Base-by-base conservation (phyloP, 2,113 vertebrate species). In the Xiphorhynchus elegans region DNA sequence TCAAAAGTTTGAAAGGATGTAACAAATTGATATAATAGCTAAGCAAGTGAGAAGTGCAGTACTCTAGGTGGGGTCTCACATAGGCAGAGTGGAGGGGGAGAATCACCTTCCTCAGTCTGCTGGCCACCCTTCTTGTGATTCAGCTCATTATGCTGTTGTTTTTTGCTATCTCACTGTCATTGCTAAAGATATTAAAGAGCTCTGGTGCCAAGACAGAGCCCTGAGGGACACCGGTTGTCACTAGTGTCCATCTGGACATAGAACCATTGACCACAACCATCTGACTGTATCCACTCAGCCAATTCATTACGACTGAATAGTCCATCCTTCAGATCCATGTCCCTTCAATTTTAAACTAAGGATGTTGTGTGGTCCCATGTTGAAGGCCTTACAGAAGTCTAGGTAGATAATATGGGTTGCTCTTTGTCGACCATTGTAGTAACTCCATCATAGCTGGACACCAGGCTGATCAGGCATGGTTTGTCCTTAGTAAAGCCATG, bases 391-490 rank as follows among this genome's bases (percentile, higher is more conserved):
- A 59, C 44, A 2, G 2, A 66, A 67, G 12, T n/a, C 37, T 18
- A 33, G 26, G 18, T 23, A 24, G 12, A 33, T 19, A 10, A 24
- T 5, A 7, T 2, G 33, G 7, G 12, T 59, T 10, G 23, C 6
- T n/a, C 44, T 10, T 44, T 44, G 18, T n/a, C 0, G 0, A 17
- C 21, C 12, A 6, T n/a, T 17, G 17, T 31, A 52, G 44, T 13
- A 33, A 19, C 31, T 66, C 33, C 33, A 23, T 19, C 33, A 28
- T 1, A 59, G 11, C 8, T 59, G 31, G 14, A 58, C 4, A 58
- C 6, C 21, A 44, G 0, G 0, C 13, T 66, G 33, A 1, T 11
- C 7, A 25, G 37, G 23, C 13, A 19, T 9, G 13, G 5, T 53
- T 52, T n/a, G 5, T 7, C 15, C 28, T n/a, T 11, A n/a, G 12